These are phyloP conservation scores for Chionis minor DNA, from an alignment of 2,113 vertebrate genomes.

Conservation along the genomic window DNA sequence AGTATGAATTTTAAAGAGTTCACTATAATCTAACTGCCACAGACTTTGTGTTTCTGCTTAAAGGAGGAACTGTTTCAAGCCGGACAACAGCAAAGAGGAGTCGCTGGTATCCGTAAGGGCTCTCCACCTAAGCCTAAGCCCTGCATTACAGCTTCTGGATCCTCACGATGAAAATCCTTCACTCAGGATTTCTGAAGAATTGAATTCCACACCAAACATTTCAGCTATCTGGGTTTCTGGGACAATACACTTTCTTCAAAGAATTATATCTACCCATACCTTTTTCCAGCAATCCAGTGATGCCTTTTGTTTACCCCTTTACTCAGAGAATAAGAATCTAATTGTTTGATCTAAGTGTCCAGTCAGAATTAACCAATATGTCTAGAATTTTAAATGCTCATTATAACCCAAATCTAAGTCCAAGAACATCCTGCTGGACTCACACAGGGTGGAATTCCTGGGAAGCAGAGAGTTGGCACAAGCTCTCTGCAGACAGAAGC, in stretches of 20 bases:
- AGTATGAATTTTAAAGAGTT: neutral
- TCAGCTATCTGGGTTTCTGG: neutral
- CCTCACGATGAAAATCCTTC: neutral
- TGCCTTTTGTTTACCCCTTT: neutral
- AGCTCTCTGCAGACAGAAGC: slow-evolving; percentile 19
- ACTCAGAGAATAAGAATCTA: slow-evolving; percentile 5
- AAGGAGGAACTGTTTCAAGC: neutral
- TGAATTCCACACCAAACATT: neutral
- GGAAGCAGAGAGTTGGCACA: slow-evolving; percentile 28
- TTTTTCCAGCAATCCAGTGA: neutral
- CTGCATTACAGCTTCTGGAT: neutral
- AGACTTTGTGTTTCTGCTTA: neutral
- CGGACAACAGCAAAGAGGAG: neutral
- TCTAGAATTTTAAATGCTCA: slow-evolving; percentile 46
- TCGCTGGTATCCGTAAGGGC: neutral
- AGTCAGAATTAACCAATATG: slow-evolving; percentile 41
- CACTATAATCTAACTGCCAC: neutral
- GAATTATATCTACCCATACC: neutral
- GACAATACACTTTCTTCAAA: neutral
- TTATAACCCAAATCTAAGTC: slow-evolving; percentile 35
- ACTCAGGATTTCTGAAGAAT: neutral
- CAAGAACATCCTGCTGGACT: slow-evolving; percentile 60
- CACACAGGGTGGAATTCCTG: slow-evolving; percentile 45
- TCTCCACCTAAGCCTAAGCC: neutral
- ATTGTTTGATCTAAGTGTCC: slow-evolving; percentile 3